phyloP scores from a whole-genome alignment of 2,888 invertebrate species.

The Diadromus collaris region DNA sequence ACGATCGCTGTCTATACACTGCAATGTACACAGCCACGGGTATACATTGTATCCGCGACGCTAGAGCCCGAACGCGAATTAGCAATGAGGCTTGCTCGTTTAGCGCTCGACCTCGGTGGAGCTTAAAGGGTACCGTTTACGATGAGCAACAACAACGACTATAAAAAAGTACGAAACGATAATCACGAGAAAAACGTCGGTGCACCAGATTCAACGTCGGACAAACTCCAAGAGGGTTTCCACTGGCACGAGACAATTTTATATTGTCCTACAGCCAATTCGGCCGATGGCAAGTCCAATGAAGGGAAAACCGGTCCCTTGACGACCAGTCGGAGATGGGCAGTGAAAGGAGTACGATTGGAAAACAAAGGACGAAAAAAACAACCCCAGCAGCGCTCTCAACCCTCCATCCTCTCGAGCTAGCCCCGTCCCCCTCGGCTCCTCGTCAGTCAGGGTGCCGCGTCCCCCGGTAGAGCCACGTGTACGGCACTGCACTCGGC shows the following conservation, averaged over 20 bases:
- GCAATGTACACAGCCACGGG: background rate
- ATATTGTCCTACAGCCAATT: background rate
- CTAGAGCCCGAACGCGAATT: background rate
- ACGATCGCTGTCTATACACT: conserved; percentile 22
- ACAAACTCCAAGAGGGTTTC: background rate
- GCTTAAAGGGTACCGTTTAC: background rate
- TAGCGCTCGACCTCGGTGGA: background rate
- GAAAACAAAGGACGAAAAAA: conserved; percentile 16
- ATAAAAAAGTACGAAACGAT: background rate
- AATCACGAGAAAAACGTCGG: background rate
- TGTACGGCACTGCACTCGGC: conserved; percentile 66
- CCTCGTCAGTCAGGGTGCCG: conserved; percentile 58
- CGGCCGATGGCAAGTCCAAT: conserved; percentile 1
- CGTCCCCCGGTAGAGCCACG: conserved; percentile 62
- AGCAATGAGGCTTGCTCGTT: conserved; percentile 9
- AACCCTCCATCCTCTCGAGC: conserved; percentile 36
- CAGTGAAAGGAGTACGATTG: background rate
- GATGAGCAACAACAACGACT: background rate
- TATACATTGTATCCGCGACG: conserved; percentile 3
- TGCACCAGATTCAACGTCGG: background rate
- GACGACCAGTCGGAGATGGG: conserved; percentile 1
- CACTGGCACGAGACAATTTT: background rate
- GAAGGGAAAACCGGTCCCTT: conserved; percentile 5
- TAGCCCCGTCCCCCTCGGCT: conserved; percentile 44
- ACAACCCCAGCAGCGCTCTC: conserved; percentile 16